phyloP scores from a whole-genome alignment of 2,888 invertebrate species.

The Lithosia quadra region DNA sequence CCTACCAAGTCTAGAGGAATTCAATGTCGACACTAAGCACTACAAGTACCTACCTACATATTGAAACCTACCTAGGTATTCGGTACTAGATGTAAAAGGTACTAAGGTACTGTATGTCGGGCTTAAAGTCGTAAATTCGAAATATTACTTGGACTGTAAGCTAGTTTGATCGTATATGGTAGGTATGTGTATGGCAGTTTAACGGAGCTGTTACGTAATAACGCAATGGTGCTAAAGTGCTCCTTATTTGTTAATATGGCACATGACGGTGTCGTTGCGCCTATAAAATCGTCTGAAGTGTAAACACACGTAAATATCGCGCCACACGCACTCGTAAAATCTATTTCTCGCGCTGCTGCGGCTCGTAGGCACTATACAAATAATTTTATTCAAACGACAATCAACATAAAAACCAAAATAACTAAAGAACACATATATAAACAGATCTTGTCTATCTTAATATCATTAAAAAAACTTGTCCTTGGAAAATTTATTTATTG shows the following conservation, averaged over 20 bases:
- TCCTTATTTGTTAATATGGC: conserved; percentile 73
- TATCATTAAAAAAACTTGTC: conserved; percentile 4
- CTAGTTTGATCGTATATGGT: conserved; percentile 23
- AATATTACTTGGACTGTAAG: background rate
- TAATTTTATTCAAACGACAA: conserved; percentile 69
- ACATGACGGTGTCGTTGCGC: conserved; percentile 82
- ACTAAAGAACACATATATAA: conserved; percentile 41
- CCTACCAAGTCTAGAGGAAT: background rate
- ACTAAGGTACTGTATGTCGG: too few relatives aligned
- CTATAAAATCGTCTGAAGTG: conserved; percentile 84
- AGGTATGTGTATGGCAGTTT: conserved; percentile 33
- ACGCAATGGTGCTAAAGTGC: conserved; percentile 60
- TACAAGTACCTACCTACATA: background rate
- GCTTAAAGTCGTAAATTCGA: conserved; percentile 7
- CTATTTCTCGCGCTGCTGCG: conserved; percentile 82
- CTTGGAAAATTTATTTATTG: background rate
- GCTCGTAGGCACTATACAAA: conserved; percentile 66
- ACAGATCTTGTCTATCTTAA: conserved; percentile 19
- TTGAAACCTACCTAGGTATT: background rate
- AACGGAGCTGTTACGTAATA: conserved; percentile 48
- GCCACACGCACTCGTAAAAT: conserved; percentile 84
- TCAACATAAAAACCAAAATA: conserved; percentile 60
- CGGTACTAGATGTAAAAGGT: background rate
- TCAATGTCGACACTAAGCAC: background rate
- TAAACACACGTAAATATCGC: conserved; percentile 85